Base-by-base conservation (phyloP, 1,140 invertebrate genomes). In the Colletes latitarsis region DNA sequence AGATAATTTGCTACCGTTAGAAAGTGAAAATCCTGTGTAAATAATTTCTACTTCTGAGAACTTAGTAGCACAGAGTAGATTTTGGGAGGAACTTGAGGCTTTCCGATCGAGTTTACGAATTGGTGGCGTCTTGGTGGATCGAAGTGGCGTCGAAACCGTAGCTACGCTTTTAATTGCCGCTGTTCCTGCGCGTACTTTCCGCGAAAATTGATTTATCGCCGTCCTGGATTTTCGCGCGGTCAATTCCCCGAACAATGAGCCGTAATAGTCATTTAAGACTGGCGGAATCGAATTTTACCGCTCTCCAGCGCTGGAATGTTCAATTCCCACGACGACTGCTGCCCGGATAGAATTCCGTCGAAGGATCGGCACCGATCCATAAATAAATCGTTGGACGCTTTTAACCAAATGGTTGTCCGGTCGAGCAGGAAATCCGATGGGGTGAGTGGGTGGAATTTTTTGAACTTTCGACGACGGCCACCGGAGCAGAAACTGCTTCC, bases 231-330 rank as follows among this genome's bases (percentile, higher is more conserved):
- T 30, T 70, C 39, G 14, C 58, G 43, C 57, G 30, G 19, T 71
- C 57, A n/a, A 71, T 78, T 71, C 68, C n/a, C 67, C 43, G 75
- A 77, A 77, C 75, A 70, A 77, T 60, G 57, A 77, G 68, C 15
- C 15, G 67, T 63, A 46, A 77, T 60, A 71, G 68, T 62, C 57
- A n/a, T 77, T 77, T 77, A 71, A 53, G 68, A 53, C 14, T n/a
- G 57, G 17, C 21, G 6, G 0, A 77, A 77, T 77, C 76, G 57
- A 77, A 71, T 77, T 77, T 62, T n/a, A 62, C 6, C 55, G 41
- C 14, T 41, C 52, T 17, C 41, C 4, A 0, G 1, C 6, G 6
- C 41, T 15, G 9, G 4, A 78, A 52, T 63, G 12, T 57, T 63
- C 46, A 15, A 71, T 71, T 63, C 14, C 46, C 30, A 49, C 30